Conservation (phyloP, 2,888 invertebrate species). For the Drosophila pegasa region DNA sequence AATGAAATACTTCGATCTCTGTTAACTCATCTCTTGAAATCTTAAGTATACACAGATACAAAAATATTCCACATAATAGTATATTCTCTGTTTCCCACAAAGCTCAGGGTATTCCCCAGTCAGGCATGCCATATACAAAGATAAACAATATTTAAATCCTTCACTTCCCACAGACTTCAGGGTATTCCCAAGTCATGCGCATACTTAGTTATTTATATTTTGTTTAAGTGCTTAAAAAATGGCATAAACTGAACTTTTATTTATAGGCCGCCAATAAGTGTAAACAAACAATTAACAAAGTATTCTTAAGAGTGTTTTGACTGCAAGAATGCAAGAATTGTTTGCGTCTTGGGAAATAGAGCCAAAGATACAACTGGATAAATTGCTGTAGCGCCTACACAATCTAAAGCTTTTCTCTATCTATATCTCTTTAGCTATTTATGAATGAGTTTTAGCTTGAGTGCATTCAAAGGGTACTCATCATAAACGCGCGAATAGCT, state of each 20-base stretch:
- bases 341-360: constrained; percentile 12
- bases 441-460: constrained; percentile 16
- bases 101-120: too few species aligned
- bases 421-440: neutral
- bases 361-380: constrained; percentile 8
- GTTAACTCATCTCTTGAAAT: too few species aligned
- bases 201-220: neutral
- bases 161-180: neutral
- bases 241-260: constrained; percentile 35
- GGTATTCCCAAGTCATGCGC: neutral
- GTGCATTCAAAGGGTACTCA: constrained; percentile 36
- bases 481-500: constrained; percentile 9
- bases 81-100: too few species aligned
- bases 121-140: too few species aligned
- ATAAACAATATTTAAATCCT: neutral
- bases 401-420: constrained; percentile 34
- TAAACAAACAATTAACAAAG: constrained; percentile 46
- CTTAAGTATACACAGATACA: too few species aligned
- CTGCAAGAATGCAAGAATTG: constrained; percentile 21
- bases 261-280: constrained; percentile 19
- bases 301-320: neutral
- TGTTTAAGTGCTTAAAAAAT: constrained; percentile 11
- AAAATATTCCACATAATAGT: too few species aligned
- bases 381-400: constrained; percentile 9
- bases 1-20: too few species aligned